Evolutionary conservation across 2,113 vertebrate genomes (phyloP), one percentile per base, ranked within the genome.

Genomic region (Brienomyrus brachyistius): DNA sequence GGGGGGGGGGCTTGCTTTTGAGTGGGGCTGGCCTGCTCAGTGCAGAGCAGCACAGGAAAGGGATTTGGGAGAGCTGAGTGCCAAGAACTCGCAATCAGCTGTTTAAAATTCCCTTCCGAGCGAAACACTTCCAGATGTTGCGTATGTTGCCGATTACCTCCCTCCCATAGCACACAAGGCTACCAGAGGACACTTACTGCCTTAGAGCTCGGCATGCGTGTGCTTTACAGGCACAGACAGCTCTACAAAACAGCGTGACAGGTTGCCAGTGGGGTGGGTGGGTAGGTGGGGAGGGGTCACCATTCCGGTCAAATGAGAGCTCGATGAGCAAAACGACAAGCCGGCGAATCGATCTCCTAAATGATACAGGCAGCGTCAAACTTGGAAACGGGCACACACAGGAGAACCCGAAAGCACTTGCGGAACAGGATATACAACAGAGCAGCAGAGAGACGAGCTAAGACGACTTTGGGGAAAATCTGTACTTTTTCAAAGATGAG

Each of bases 111-210:
- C 82, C 40, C 87, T 66, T 88, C 89, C 21, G 40, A 40, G 56
- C 48, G 87, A 88, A 90, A 90, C 86, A 80, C 45, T 88, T 88
- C 89, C 89, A 90, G 89, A 86, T 90, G 89, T 31, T 15, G 11
- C 66, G 35, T 19, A 87, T 90, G 66, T 45, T 40, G n/a, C 15
- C 4, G 35, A 87, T 77, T 27, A 90, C 74, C 27, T 45, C 13
- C 9, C 87, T 50, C 43, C 50, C 56, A 47, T 35, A 43, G 45
- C 82, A 62, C 54, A 48, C 62, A 50, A 11, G 59, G 21, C 82
- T 50, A 31, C 43, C 8, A 85, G 51, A 59, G 43, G 52, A 43
- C 54, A 3, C 74, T 23, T 83, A n/a, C 51, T 43, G 11, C 50
- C 77, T 70, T 31, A 7, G 19, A 8, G 17, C 10, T 45, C 21